These are phyloP conservation scores for Nephila pilipes DNA, from an alignment of 1,140 invertebrate species.

Conservation along the genomic window DNA sequence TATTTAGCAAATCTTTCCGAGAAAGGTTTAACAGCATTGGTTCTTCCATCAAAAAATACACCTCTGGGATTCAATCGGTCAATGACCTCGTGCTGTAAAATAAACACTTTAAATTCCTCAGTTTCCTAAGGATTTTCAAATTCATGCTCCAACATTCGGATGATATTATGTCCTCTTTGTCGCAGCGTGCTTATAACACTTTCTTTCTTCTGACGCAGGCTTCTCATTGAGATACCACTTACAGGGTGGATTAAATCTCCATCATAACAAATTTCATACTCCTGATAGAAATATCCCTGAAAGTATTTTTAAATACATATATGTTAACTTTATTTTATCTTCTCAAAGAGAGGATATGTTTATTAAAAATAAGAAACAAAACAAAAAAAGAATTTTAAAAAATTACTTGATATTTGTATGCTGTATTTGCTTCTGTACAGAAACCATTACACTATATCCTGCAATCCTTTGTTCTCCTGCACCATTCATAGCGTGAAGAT, in stretches of 20 bases:
- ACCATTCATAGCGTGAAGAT: conserved; percentile 47
- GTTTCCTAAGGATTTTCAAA: neutral
- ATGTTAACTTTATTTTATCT: neutral
- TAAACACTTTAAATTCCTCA: neutral
- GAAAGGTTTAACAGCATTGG: neutral
- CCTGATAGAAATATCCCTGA: neutral
- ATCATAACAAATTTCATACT: neutral
- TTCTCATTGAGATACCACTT: neutral
- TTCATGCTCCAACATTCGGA: conserved; percentile 15
- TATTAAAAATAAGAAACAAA: neutral
- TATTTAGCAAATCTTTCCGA: neutral
- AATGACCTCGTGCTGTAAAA: neutral
- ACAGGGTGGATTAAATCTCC: neutral
- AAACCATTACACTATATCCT: conserved; percentile 6
- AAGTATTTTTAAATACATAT: neutral
- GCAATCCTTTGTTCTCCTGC: neutral
- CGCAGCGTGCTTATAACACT: neutral
- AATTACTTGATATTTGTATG: neutral
- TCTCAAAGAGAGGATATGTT: neutral
- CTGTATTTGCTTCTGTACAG: neutral
- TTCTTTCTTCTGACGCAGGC: neutral
- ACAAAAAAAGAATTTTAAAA: neutral
- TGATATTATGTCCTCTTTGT: neutral
- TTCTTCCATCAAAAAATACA: conserved; percentile 21
- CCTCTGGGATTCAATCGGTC: conserved; percentile 15